These are phyloP conservation scores for Phyllopteryx taeniolatus DNA, from an alignment of 2,113 vertebrate species.

Conservation along the genomic window DNA sequence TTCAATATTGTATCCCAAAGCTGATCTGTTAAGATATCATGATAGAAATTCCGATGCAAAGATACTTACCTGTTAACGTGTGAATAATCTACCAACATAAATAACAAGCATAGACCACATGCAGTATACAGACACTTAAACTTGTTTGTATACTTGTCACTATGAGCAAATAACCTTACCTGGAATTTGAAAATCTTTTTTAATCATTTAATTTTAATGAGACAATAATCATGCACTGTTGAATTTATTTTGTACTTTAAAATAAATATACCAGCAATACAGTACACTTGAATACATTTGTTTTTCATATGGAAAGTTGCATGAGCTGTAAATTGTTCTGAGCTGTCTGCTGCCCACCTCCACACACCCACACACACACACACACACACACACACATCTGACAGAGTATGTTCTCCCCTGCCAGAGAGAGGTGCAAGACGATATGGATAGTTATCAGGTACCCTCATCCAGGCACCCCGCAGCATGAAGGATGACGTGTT, in stretches of 20 bases:
- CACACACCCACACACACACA: not conserved
- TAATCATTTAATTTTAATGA: too few species aligned
- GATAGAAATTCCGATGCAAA: too few species aligned
- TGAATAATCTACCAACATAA: too few species aligned
- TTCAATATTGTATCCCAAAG: too few species aligned
- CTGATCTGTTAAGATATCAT: too few species aligned
- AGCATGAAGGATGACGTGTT: conserved; percentile 84
- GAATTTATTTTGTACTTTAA: too few species aligned
- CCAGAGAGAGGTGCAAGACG: conserved; percentile 91
- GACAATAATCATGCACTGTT: too few species aligned
- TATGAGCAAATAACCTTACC: not conserved
- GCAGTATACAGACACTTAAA: too few species aligned
- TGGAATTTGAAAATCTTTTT: not conserved
- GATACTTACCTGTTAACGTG: too few species aligned
- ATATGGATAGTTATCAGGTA: conserved; percentile 99
- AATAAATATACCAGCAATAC: too few species aligned
- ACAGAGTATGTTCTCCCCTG: conserved; percentile 88
- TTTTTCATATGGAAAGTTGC: not conserved
- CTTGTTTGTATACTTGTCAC: not conserved
- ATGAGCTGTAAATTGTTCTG: conserved; percentile 8
- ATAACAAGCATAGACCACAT: too few species aligned
- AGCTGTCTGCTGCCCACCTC: conserved; percentile 10
- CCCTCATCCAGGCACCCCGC: conserved; percentile 70
- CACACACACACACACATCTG: conserved; percentile 60
- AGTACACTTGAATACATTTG: not conserved